phyloP scores from a whole-genome alignment of 1,140 invertebrate genomes.

The Antheraea pernyi region DNA sequence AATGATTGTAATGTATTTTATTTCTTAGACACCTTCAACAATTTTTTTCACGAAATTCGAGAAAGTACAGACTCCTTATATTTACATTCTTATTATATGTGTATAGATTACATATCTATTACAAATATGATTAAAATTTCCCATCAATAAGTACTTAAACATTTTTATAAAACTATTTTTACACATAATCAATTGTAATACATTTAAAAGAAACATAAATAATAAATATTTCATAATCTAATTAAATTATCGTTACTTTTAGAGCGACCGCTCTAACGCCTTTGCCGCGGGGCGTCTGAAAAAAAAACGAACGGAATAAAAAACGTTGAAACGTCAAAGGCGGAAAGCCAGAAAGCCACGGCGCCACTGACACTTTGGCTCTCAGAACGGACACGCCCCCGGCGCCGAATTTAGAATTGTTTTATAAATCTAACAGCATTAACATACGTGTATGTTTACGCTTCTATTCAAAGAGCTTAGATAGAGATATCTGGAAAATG shows the following conservation, averaged over 20 bases:
- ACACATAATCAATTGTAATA: neutral
- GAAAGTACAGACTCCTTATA: too few relatives aligned
- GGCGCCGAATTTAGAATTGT: conserved; percentile 16
- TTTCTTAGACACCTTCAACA: too few relatives aligned
- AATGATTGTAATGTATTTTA: too few relatives aligned
- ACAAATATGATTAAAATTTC: too few relatives aligned
- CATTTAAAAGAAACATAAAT: conserved; percentile 5
- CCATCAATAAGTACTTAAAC: too few relatives aligned
- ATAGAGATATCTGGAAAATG: neutral
- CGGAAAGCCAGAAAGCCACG: conserved; percentile 20
- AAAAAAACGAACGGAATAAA: conserved; percentile 21
- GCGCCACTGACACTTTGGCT: conserved; percentile 27
- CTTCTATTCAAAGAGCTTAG: neutral
- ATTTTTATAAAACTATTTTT: neutral
- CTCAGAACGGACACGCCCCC: conserved; percentile 19
- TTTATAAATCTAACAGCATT: neutral
- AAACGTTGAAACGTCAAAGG: conserved; percentile 6
- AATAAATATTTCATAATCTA: conserved; percentile 11
- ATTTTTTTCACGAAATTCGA: too few relatives aligned
- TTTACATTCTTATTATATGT: too few relatives aligned
- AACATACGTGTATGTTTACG: neutral
- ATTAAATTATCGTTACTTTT: conserved; percentile 28
- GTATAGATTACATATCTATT: too few relatives aligned
- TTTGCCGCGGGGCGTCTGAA: conserved; percentile 26
- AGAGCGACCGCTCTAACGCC: conserved; percentile 20